Evolutionary conservation across 1,140 invertebrate species (phyloP).

Genomic region (Pogonomyrmex californicus): DNA sequence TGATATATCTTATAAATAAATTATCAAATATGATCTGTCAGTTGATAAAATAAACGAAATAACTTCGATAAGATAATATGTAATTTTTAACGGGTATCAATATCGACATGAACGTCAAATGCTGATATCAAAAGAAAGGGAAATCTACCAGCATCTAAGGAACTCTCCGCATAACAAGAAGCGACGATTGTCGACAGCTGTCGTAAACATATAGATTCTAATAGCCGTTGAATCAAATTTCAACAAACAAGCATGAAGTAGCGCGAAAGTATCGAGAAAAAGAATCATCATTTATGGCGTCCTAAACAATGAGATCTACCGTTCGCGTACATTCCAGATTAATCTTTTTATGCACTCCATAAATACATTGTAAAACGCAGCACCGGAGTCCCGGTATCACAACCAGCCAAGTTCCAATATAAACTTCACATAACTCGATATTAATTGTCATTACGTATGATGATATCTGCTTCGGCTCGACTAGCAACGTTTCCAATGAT

Average conservation of each 20-base stretch:
- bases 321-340: not conserved
- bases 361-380: not conserved
- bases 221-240: constrained; percentile 7
- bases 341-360: not conserved
- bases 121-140: not conserved
- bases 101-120: constrained; percentile 48
- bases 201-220: constrained; percentile 53
- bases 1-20: not conserved
- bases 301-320: not conserved
- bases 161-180: constrained; percentile 60
- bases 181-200: constrained; percentile 72
- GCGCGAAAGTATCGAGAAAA: constrained; percentile 1
- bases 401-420: constrained; percentile 9
- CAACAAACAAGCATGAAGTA: constrained; percentile 10
- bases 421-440: constrained; percentile 48
- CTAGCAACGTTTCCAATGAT: constrained; percentile 30
- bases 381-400: not conserved
- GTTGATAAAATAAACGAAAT: not conserved
- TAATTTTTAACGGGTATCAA: constrained; percentile 37
- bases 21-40: not conserved
- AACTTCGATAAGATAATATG: not conserved
- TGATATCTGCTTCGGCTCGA: constrained; percentile 35
- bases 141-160: not conserved
- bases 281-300: not conserved
- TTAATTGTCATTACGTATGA: constrained; percentile 48